Conservation (phyloP, 2,113 vertebrate species). For the Danionella cerebrum region DNA sequence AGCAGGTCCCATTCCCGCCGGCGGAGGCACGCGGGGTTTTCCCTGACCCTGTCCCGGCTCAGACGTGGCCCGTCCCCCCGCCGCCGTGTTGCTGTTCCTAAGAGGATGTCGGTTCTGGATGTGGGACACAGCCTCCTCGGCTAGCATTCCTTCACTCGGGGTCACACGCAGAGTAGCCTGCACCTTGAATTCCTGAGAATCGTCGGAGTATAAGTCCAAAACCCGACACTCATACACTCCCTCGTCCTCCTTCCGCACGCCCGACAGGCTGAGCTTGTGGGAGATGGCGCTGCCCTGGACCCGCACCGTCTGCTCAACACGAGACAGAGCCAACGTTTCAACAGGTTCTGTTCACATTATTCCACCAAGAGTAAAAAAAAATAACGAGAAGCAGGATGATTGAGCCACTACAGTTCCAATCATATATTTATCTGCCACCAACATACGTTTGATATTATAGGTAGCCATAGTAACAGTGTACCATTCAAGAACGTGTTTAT, state of each 20-base stretch:
- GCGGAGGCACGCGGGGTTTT: constrained; percentile 54
- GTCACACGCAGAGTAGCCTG: constrained; percentile 76
- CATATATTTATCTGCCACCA: neutral
- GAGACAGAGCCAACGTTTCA: neutral
- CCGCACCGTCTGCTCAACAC: constrained; percentile 74
- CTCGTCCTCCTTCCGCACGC: constrained; percentile 79
- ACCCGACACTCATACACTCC: constrained; percentile 90
- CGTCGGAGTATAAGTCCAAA: constrained; percentile 81
- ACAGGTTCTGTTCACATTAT: neutral
- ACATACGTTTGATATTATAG: too few relatives aligned
- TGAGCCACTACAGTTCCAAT: too few relatives aligned
- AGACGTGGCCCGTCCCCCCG: constrained; percentile 55
- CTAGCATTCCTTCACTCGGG: constrained; percentile 76
- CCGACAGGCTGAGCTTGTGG: constrained; percentile 82
- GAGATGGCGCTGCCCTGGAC: constrained; percentile 93
- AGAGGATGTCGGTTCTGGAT: constrained; percentile 79
- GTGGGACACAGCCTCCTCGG: constrained; percentile 86
- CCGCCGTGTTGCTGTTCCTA: constrained; percentile 59
- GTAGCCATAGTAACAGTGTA: neutral
- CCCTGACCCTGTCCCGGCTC: constrained; percentile 53
- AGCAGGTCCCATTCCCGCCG: constrained; percentile 46
- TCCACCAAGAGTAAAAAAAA: too few relatives aligned
- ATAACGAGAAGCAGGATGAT: too few relatives aligned
- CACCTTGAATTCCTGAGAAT: constrained; percentile 81
- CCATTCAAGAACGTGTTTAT: neutral